Percentiles rank a stretch among this genome's conserved stretches.
Conservation (phyloP, 1,140 invertebrate species). For the Neodiprion fabricii region DNA sequence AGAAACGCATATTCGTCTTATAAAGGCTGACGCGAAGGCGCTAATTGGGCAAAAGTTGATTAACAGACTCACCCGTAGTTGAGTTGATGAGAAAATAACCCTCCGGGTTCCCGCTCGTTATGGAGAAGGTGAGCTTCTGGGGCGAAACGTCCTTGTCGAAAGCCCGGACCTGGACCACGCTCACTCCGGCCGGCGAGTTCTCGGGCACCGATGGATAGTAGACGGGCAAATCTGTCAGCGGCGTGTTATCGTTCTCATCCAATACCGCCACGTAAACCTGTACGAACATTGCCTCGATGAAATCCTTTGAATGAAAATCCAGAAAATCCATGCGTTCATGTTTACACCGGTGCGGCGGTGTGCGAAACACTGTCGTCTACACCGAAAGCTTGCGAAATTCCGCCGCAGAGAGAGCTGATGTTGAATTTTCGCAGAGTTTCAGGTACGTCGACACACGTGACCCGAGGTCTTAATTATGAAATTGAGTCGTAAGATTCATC, state of each 20-base stretch:
- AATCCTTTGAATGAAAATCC: constrained; percentile 17
- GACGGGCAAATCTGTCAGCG: constrained; percentile 83
- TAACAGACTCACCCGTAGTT: constrained; percentile 73
- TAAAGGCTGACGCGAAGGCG: too few species aligned
- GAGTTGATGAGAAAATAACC: constrained; percentile 88
- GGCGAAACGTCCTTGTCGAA: constrained; percentile 78
- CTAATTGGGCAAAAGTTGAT: too few species aligned
- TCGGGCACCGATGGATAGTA: constrained; percentile 86
- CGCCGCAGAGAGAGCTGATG: too few species aligned
- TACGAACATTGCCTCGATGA: constrained; percentile 23
- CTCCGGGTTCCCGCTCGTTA: constrained; percentile 89
- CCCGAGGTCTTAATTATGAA: too few species aligned
- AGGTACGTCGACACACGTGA: too few species aligned
- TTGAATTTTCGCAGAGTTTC: too few species aligned
- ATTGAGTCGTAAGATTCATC: too few species aligned
- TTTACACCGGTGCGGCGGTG: background rate
- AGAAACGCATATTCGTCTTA: too few species aligned
- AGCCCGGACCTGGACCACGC: constrained; percentile 79
- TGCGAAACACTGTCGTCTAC: background rate
- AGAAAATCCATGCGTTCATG: constrained; percentile 16
- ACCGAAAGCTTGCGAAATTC: background rate
- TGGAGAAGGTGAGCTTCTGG: constrained; percentile 77
- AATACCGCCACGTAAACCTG: constrained; percentile 89
- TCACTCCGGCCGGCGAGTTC: constrained; percentile 78
- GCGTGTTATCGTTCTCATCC: constrained; percentile 94